Conservation (phyloP, 2,797 vertebrate species). For the Cryptoprocta ferox region DNA sequence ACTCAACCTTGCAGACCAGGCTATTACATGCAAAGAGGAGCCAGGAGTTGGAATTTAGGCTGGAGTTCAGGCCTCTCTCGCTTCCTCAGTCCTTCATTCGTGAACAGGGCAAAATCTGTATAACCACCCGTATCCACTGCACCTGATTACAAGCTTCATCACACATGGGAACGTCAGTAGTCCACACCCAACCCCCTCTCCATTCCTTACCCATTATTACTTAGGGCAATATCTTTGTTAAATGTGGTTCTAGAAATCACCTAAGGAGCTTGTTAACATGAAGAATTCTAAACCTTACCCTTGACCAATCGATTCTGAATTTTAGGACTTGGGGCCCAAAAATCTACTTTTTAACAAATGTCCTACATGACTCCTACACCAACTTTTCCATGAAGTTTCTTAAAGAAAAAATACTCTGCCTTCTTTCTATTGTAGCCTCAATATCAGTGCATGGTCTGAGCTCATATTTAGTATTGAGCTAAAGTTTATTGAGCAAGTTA, state of each 20-base stretch:
- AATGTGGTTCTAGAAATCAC: not conserved
- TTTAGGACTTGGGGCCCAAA: no score
- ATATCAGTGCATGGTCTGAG: not conserved
- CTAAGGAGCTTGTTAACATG: not conserved
- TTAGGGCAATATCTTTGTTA: not conserved
- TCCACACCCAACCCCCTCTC: no score
- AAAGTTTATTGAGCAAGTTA: not conserved
- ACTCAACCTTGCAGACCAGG: not conserved
- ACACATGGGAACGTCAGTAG: not conserved
- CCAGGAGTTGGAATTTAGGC: not conserved
- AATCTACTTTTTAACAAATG: not conserved
- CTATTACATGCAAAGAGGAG: accelerated
- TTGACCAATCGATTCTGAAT: not conserved
- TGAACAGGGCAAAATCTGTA: not conserved
- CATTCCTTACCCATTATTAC: not conserved
- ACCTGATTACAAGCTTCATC: not conserved
- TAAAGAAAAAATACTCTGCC: not conserved
- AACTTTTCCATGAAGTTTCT: not conserved
- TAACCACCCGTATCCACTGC: not conserved
- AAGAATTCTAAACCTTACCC: not conserved
- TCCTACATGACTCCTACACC: not conserved
- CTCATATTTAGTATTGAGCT: not conserved
- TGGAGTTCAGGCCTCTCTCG: not conserved
- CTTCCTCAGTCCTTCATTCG: not conserved
- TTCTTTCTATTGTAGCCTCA: not conserved